Percentiles rank a stretch among this genome's conserved stretches.
Evolutionary conservation across 2,888 invertebrate genomes (phyloP).

Genomic region (Sialis lutaria): DNA sequence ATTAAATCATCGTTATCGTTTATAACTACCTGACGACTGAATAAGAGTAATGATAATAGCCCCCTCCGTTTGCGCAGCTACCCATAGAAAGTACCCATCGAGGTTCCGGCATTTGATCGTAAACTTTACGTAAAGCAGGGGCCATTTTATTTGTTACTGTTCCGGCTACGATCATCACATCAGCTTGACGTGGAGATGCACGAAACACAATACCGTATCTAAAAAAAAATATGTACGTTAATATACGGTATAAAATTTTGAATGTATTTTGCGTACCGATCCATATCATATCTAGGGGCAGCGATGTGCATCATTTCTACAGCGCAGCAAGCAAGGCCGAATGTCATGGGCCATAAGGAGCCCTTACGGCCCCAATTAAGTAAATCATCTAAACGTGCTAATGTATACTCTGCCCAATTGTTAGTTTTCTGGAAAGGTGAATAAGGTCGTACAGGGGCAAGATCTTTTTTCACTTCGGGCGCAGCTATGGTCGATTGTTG

Average conservation of each 20-base stretch:
- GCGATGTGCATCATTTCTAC: slow-evolving; percentile 55
- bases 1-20: not conserved
- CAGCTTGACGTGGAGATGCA: slow-evolving; percentile 41
- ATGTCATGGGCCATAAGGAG: slow-evolving; percentile 52
- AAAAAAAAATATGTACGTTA: not conserved
- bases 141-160: slow-evolving; percentile 55
- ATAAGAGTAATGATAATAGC: slow-evolving; percentile 63
- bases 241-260: not conserved
- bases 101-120: slow-evolving; percentile 46
- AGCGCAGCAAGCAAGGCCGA: slow-evolving; percentile 50
- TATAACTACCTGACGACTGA: slow-evolving; percentile 51
- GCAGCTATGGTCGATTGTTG: slow-evolving; percentile 6
- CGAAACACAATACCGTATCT: slow-evolving; percentile 41
- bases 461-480: not conserved
- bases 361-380: slow-evolving; percentile 42
- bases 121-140: slow-evolving; percentile 40
- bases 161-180: slow-evolving; percentile 46
- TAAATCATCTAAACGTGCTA: slow-evolving; percentile 45
- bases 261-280: slow-evolving; percentile 21
- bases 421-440: slow-evolving; percentile 40
- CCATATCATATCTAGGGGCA: slow-evolving; percentile 52
- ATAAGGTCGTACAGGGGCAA: slow-evolving; percentile 27
- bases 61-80: slow-evolving; percentile 60
- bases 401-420: slow-evolving; percentile 34
- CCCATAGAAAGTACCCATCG: slow-evolving; percentile 64